A percentile compares a stretch with the other conserved stretches of the same genome.
These are phyloP conservation scores for Aplysina aerophoba DNA, from an alignment of 37 sponge, comb jelly and placozoan species.

Conservation along the genomic window DNA sequence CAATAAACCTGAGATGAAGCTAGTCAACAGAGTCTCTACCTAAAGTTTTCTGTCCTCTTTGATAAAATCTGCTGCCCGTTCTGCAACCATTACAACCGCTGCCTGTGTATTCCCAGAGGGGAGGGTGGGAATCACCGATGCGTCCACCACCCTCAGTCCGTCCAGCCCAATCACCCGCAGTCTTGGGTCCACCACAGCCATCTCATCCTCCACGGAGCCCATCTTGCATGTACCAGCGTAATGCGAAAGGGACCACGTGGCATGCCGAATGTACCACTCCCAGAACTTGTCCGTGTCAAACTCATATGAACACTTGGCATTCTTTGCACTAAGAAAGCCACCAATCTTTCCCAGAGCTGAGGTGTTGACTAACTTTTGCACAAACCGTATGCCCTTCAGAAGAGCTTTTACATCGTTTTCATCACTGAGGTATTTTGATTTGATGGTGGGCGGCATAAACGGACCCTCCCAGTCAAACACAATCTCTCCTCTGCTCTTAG, in stretches of 20 bases:
- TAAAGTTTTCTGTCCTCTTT: conserved; percentile 62
- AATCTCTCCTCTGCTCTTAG: conserved; percentile 75
- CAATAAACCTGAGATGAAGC: no score
- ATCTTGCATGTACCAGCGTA: conserved; percentile 85
- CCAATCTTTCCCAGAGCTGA: conserved; percentile 36
- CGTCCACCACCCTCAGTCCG: conserved; percentile 85
- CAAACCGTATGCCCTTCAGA: conserved; percentile 56
- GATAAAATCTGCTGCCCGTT: conserved; percentile 90
- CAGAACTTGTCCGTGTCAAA: conserved; percentile 69
- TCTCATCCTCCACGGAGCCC: conserved; percentile 63
- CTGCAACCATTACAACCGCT: conserved; percentile 82
- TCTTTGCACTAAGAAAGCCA: conserved; percentile 28
- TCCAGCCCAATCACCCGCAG: conserved; percentile 72
- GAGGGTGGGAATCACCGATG: conserved; percentile 82
- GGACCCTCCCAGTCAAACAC: conserved; percentile 43
- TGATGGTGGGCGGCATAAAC: conserved; percentile 60
- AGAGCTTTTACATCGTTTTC: conserved; percentile 61
- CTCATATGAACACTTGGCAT: conserved; percentile 35
- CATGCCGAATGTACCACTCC: conserved; percentile 63
- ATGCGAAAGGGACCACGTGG: conserved; percentile 65
- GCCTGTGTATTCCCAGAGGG: conserved; percentile 78
- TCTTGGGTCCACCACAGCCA: conserved; percentile 73
- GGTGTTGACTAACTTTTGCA: conserved; percentile 55
- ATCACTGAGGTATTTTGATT: conserved; percentile 76
- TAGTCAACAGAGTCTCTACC: no score